Percentiles rank a stretch among this genome's conserved stretches.
phyloP scores from a whole-genome alignment of 2,888 invertebrate genomes.

The Hydrotaea cyrtoneurina region DNA sequence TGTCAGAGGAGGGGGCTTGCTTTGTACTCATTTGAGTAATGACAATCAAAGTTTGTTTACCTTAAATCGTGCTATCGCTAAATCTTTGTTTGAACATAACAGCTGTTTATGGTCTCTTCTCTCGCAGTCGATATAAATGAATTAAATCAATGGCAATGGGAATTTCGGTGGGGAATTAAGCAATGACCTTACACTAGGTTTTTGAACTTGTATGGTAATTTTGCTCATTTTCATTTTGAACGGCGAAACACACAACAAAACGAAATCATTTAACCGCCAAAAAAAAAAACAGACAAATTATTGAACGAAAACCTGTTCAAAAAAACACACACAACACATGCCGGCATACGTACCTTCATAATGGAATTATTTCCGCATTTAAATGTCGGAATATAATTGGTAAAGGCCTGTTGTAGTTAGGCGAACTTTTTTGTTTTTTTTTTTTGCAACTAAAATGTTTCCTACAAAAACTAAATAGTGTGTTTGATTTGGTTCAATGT shows the following conservation, averaged over 20 bases:
- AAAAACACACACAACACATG: background rate
- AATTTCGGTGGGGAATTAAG: background rate
- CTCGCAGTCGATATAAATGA: background rate
- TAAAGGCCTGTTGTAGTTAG: background rate
- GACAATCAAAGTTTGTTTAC: conserved; percentile 59
- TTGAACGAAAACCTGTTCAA: conserved; percentile 36
- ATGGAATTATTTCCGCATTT: conserved; percentile 18
- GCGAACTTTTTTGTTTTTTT: background rate
- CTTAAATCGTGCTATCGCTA: conserved; percentile 12
- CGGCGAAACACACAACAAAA: background rate
- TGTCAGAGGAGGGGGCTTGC: background rate
- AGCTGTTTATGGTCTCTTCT: conserved; percentile 1
- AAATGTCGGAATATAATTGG: background rate
- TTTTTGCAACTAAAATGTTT: background rate
- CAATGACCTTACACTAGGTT: conserved; percentile 54
- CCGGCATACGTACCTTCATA: background rate
- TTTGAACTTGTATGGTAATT: conserved; percentile 64
- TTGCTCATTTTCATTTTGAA: background rate
- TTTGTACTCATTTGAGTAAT: background rate
- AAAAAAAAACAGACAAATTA: no score
- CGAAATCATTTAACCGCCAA: conserved; percentile 28
- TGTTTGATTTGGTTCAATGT: background rate
- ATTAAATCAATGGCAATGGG: background rate
- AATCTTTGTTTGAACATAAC: background rate
- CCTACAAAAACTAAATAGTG: background rate